Evolutionary conservation across 1,140 invertebrate genomes (phyloP), one percentile per base, ranked within the genome.

Genomic region (Orchesella cincta): DNA sequence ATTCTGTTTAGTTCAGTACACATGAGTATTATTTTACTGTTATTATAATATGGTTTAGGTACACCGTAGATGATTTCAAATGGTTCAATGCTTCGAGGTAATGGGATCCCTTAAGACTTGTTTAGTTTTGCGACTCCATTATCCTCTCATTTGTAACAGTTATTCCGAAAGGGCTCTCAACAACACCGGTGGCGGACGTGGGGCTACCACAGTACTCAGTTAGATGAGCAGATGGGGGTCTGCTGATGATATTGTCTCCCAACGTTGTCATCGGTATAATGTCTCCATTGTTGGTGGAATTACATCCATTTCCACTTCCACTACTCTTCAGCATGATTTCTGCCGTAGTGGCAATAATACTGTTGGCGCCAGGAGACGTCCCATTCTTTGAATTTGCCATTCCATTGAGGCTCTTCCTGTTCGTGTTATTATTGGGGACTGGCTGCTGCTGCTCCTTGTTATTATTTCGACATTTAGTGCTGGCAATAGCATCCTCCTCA

Each of bases 371-470:
- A 29, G 12, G 8, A 5, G 31, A 5, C 26, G 62, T 14, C 8
- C 8, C 23, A 18, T 57, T 33, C 31, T 67, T 67, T 3, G 62
- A 67, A 67, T 67, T 67, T 33, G 52, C 23, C 3, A 67, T 31
- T 33, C 33, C 62, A 18, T 31, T 31, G 5, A 67, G 8, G 31
- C 62, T 67, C 8, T 23, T 67, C 29, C 23, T 67, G 26, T 67
- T 67, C n/a, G 62, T 31, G 31, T 67, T 67, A 31, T 67, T 67
- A 23, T 67, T 67, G 1, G 62, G 28, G n/a, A 14, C 33, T 33
- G 3, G 62, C 62, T 67, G 62, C 23, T 67, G 62, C 8, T 67
- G 8, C 23, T 67, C 62, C n/a, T 67, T 67, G 62, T 67, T 67
- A 23, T 67, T 67, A n/a, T 67, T 67, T 33, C 62, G 26, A 16